Evolutionary conservation across 2,797 vertebrate species (phyloP), one percentile per base, ranked within the genome.

Genomic region (Eulemur rubriventer): DNA sequence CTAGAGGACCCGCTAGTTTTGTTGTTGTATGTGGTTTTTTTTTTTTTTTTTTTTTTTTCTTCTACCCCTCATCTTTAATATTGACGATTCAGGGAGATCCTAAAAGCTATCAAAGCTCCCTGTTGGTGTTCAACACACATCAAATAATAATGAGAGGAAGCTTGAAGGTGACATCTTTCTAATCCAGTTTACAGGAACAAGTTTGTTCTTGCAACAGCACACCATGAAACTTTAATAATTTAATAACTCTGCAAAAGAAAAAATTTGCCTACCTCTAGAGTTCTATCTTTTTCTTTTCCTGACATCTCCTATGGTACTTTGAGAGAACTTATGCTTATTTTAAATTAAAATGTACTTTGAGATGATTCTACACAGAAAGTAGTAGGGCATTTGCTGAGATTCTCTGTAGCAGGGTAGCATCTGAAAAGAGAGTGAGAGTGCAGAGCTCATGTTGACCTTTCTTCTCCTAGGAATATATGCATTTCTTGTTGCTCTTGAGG

Each of bases 221-320:
- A 78, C 57, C 11, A 65, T 92, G 75, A 94, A 92, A 65, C 80
- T 93, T 97, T 95, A 97, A 96, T 96, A 97, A 96, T 97, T 97
- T 90, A 96, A 96, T 91, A 94, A 97, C 85, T 96, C 94, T 67
- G n/a, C 41, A 73, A 94, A 96, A 85, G 50, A 63, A 95, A 85
- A 6, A 65, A 95, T 90, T 95, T 93, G 17, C 33, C 46, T 61
- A 89, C 91, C 89, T 94, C 91, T 57, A 46, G 75, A 92, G 69
- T 75, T 92, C 12, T 75, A 5, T 59, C 52, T 79, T 90, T 82
- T 46, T 72, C 14, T 80, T 78, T 78, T 26, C 30, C n/a, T 93
- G 82, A 96, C 8, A 78, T 91, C 55, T 82, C 63, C 67, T 75
- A 33, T 80, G 65, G n/a, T 83, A 91, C 46, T 81, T 63, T 55